Base-by-base conservation (phyloP, 2,113 vertebrate species). In the Cololabis saira region DNA sequence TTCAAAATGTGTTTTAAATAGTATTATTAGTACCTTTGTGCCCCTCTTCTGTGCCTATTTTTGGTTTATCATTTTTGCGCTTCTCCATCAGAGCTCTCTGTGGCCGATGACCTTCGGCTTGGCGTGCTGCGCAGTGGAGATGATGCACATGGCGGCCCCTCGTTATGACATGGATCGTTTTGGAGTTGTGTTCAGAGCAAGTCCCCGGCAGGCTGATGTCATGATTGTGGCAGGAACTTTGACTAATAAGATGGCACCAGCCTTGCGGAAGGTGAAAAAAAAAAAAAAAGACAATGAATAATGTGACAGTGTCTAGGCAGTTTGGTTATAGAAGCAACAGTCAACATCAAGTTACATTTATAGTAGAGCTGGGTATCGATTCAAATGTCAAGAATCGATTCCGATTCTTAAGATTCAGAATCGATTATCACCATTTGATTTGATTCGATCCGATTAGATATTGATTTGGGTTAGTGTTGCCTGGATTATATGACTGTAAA, bases 141-240 rank as follows among this genome's bases (percentile, higher is more conserved):
- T 99, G 97, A 99, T 99, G 98, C 98, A 99, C 87, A 96, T 98
- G 96, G 96, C 96, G 0, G 97, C 98, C 0, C 96, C 96, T 0
- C 96, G 96, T 56, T 99, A 98, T 0, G 97, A 99, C 91, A 99
- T 98, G 97, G 98, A 99, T 61, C 95, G 97, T 2, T 99, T 99
- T 0, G 97, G 97, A 0, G 95, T 99, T 4, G 96, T 99, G 50
- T 99, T 99, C 73, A 93, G 96, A 0, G 97, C 97, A 5, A 98
- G 96, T 56, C 98, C 98, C 0, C 92, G 97, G 11, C 98, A 99
- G 82, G 68, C 97, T 0, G 98, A 99, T 0, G 96, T 98, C 73
- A 99, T 99, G 97, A 99, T 98, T 0, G 98, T 99, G 63, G 97
- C 98, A 0, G 96, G 97, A 42, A 98, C 98, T 0, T 88, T 99